These are phyloP conservation scores for Dusona sp. DNA, from an alignment of 2,888 invertebrate species.

Conservation along the genomic window DNA sequence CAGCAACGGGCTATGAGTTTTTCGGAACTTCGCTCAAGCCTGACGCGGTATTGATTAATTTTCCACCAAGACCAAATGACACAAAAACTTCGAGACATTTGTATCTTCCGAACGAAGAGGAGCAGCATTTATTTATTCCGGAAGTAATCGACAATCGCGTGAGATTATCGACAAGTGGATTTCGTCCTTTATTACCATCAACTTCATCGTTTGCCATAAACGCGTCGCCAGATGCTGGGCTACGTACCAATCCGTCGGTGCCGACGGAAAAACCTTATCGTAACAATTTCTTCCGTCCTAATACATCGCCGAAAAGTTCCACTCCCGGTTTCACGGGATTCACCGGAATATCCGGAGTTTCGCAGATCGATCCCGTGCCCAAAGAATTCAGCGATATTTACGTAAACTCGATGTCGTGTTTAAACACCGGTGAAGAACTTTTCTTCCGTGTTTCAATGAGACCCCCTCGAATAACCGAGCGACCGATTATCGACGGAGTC, in stretches of 20 bases:
- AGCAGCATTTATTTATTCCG: conserved; percentile 71
- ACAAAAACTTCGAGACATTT: conserved; percentile 68
- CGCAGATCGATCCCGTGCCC: conserved; percentile 31
- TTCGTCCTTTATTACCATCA: conserved; percentile 38
- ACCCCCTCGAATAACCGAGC: conserved; percentile 61
- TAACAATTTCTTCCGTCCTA: conserved; percentile 32
- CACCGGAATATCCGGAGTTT: conserved; percentile 38
- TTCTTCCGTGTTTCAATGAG: conserved; percentile 76
- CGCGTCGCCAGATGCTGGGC: conserved; percentile 57
- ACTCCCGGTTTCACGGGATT: conserved; percentile 12
- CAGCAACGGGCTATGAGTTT: conserved; percentile 34
- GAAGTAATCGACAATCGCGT: conserved; percentile 77
- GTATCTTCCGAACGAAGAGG: conserved; percentile 72
- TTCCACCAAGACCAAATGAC: conserved; percentile 68
- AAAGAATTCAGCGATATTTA: conserved; percentile 51
- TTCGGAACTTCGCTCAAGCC: conserved; percentile 42
- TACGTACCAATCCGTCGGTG: conserved; percentile 56
- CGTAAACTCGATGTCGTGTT: conserved; percentile 78
- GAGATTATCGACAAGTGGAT: conserved; percentile 51
- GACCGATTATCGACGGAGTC: conserved; percentile 75
- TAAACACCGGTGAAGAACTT: conserved; percentile 73
- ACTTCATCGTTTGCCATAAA: conserved; percentile 25
- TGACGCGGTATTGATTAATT: conserved; percentile 74
- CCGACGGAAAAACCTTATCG: conserved; percentile 20
- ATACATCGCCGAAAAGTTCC: not conserved